Evolutionary conservation across 2,797 vertebrate species (phyloP).

Genomic region (Lutra lutra): DNA sequence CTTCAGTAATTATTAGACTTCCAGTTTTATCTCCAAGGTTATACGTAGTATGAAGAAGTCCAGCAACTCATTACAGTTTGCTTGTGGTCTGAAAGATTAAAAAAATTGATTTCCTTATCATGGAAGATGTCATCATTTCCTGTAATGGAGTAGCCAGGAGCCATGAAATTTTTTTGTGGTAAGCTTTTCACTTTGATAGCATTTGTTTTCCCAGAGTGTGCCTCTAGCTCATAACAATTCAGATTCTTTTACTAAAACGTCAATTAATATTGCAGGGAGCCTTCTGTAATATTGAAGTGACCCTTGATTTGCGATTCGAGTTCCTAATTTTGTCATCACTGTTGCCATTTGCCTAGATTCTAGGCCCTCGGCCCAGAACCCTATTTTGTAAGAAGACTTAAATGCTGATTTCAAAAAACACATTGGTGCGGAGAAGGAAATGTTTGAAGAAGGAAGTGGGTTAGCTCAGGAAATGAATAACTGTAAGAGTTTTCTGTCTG

Average conservation of each 20-base stretch:
- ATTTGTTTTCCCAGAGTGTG: background rate
- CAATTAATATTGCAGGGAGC: background rate
- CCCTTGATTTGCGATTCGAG: background rate
- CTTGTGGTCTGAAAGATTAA: slow-evolving; percentile 4
- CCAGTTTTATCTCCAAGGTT: slow-evolving; percentile 12
- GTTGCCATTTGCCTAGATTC: background rate
- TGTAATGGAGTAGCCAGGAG: background rate
- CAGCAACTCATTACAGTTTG: background rate
- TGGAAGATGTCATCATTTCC: background rate
- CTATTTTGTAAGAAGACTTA: slow-evolving; percentile 23
- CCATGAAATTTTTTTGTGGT: background rate
- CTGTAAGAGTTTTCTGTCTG: slow-evolving; percentile 5
- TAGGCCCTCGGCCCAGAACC: background rate
- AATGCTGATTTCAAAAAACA: slow-evolving; percentile 37
- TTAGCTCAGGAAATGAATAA: slow-evolving; percentile 66
- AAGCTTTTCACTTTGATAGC: background rate
- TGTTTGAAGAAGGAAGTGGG: slow-evolving; percentile 70
- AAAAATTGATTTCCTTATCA: background rate
- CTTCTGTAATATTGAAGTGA: background rate
- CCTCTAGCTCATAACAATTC: background rate
- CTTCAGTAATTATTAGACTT: slow-evolving; percentile 20
- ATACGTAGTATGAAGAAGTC: background rate
- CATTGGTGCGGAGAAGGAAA: slow-evolving; percentile 59
- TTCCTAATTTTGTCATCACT: background rate
- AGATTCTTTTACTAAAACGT: background rate